Evolutionary conservation across 2,797 vertebrate species (phyloP).

Genomic region (Trichosurus vulpecula): DNA sequence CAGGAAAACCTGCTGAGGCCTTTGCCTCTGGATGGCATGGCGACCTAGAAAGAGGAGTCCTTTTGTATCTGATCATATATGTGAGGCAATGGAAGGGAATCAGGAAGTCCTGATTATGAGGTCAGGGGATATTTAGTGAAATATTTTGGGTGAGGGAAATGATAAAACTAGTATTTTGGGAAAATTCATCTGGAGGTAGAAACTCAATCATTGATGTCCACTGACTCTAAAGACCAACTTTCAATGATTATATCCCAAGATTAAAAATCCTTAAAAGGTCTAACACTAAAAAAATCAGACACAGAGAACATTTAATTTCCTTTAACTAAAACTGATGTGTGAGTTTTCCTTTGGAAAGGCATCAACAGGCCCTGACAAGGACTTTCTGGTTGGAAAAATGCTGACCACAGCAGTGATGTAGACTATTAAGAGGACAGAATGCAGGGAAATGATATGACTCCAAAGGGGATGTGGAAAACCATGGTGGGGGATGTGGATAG

Average conservation of each 20-base stretch:
- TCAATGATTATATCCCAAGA: neutral
- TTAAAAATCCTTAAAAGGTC: slow-evolving; percentile 7
- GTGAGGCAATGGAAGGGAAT: neutral
- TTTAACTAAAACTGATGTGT: neutral
- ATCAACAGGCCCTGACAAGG: neutral
- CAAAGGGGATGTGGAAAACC: slow-evolving; percentile 28
- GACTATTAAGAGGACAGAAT: neutral
- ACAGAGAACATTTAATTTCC: slow-evolving; percentile 14
- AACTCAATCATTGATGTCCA: neutral
- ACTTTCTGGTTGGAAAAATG: slow-evolving; percentile 29
- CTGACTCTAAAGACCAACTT: neutral
- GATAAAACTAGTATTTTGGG: neutral
- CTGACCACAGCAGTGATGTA: slow-evolving; percentile 1
- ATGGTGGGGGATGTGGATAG: neutral
- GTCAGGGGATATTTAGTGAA: neutral
- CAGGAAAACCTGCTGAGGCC: neutral
- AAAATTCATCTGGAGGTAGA: neutral
- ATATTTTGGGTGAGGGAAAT: neutral
- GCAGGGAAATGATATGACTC: slow-evolving; percentile 24
- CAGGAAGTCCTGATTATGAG: neutral
- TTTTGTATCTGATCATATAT: neutral
- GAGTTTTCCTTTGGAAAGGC: neutral
- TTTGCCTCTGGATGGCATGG: neutral
- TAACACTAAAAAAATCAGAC: slow-evolving; percentile 2
- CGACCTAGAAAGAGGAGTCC: neutral